These are phyloP conservation scores for Tipula vernalis DNA, from an alignment of 2,888 invertebrate genomes.

Conservation along the genomic window DNA sequence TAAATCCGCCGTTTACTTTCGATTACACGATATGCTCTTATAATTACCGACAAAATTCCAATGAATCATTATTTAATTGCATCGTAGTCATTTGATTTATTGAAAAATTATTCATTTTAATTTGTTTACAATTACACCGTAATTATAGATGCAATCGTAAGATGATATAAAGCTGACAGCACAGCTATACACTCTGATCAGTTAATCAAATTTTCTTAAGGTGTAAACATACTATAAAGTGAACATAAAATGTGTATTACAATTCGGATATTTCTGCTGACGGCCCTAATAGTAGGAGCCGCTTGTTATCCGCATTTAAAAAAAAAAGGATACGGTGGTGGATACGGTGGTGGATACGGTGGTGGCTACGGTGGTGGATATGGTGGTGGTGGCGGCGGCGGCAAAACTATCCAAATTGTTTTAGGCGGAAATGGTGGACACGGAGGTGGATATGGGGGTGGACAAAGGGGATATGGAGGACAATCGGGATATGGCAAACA, in stretches of 20 bases:
- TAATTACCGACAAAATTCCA: background rate
- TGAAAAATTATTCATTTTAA: background rate
- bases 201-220: background rate
- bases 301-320: background rate
- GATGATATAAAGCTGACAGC: background rate
- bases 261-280: background rate
- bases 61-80: background rate
- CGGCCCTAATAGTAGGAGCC: background rate
- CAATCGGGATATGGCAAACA: background rate
- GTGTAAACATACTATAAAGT: background rate
- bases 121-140: background rate
- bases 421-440: background rate
- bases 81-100: background rate
- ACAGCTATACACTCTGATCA: background rate
- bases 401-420: background rate
- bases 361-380: too few species aligned
- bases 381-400: background rate
- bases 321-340: background rate
- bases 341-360: too few species aligned
- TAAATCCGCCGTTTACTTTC: background rate
- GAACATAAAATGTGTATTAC: background rate
- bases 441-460: background rate
- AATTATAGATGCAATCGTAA: background rate
- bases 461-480: background rate
- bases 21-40: background rate